Evolutionary conservation across 2,113 vertebrate species (phyloP), one percentile per base, ranked within the genome.

Genomic region (Fulmarus glacialis): DNA sequence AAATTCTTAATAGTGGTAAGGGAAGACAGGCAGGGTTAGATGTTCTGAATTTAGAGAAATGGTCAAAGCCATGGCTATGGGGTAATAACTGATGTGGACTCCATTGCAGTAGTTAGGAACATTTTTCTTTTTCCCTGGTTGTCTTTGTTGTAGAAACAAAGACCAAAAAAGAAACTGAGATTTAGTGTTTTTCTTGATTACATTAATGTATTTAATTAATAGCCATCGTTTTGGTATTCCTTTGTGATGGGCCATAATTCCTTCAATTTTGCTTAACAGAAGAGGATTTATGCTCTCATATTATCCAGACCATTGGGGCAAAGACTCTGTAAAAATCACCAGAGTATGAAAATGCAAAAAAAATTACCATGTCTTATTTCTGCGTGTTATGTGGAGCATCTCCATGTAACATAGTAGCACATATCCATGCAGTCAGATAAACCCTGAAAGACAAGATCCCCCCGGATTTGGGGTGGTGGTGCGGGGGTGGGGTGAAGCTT

Each of bases 361-460:
- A 30, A 11, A 40, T 74, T 8, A 55, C 0, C 5, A 1, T 34
- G 27, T 75, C 17, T 21, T 66, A 47, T 72, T 78, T 86, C 48
- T 77, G 10, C 0, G 0, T 71, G 29, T n/a, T 85, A 11, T 3
- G 6, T 26, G 11, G n/a, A 86, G 7, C 45, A 40, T 45, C 15
- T 82, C 30, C 26, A 15, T 22, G 11, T 66, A 29, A 36, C 11
- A 5, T 3, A 64, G 30, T 24, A 18, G 50, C 45, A 40, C 16
- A 23, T 45, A n/a, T 27, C 52, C 22, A 4, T 56, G 12, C 26
- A 77, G 62, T 30, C 53, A 79, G 34, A 50, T 77, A 88, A 22
- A 45, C 34, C 40, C 73, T 62, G 59, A 62, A 72, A 59, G 29
- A n/a, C 6, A 38, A 63, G n/a, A 34, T 34, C 8, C 4, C 23